Evolutionary conservation across 1,140 invertebrate species (phyloP), one percentile per base, ranked within the genome.

Genomic region (Papilio xuthus): DNA sequence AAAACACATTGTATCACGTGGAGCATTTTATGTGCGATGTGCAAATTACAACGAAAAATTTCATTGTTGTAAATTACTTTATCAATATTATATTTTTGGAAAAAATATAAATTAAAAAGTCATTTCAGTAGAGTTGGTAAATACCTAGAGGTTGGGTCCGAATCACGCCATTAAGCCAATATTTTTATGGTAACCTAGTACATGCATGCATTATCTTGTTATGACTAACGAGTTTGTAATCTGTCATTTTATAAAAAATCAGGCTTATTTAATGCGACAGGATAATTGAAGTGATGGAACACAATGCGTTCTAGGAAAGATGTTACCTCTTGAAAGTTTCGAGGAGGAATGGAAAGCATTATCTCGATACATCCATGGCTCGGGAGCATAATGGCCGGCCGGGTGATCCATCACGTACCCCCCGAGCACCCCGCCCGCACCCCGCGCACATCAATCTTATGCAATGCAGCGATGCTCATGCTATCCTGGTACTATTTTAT

Each of bases 381-480:
- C 74, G 74, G 41, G 75, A 78, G 79, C 80, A 79, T 82, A 82
- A 84, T 84, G 80, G 80, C 81, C 71, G 81, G 56, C 74, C 56
- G 37, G 78, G 80, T 81, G 79, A 85, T 85, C 83, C 81, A 85
- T 85, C 83, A 85, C 73, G 44, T 23, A 12, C 73, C 9, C 50
- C 67, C 26, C 73, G 50, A 70, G 23, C 69, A 76, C 81, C 78
- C 47, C 79, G 67, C 84, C 50, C 73, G 53, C 80, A 69, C 83
- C 80, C 71, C 81, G 83, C 81, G 72, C 80, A 82, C 88, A 89
- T 89, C 88, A 88, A 89, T 89, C 88, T 89, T 89, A 83, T 88
- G 86, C 85, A 86, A 84, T 83, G 83, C 82, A 84, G 79, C 79
- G 81, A 80, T 81, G 80, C 79, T 85, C 69, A 78, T 84, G 81